Evolutionary conservation across 2,113 vertebrate species (phyloP), one percentile per base, ranked within the genome.

Genomic region (Ovibos moschatus): DNA sequence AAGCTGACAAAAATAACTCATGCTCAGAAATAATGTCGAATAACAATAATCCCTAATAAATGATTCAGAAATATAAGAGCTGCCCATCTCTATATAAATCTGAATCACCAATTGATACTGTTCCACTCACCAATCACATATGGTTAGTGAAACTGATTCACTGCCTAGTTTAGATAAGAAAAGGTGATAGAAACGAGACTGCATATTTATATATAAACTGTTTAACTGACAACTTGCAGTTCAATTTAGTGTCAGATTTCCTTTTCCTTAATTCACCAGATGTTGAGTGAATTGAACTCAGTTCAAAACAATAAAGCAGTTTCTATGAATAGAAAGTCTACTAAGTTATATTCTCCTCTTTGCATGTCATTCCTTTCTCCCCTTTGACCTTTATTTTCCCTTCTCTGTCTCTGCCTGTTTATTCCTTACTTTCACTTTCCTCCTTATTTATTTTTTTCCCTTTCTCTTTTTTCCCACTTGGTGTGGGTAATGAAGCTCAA

Each of bases 401-500:
- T 95, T 89, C 7, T 81, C 81, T 50, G 36, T 71, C 83, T 92
- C 55, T 91, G 40, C 57, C 45, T 55, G 4, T 92, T 97, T 96
- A 27, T 95, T 92, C 57, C 40, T 83, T 74, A 91, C 96, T 98
- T 98, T 97, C 91, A 88, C 67, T 97, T 95, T 97, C 88, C 95
- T 95, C 78, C 60, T 91, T 87, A 83, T 74, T 97, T 74, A 81
- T 94, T 94, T 67, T 67, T 88, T 76, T 57, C 53, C 88, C 91
- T 62, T 50, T 87, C 60, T 83, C 88, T 47, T 50, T 79, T 53
- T 47, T 53, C 13, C 30, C 83, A 89, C 82, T 97, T 97, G 95
- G 94, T 97, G 97, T 97, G 95, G 89, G 98, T 97, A 98, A 98
- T 97, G 97, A 98, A 97, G 97, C 97, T 98, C 93, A 98, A 97